Conservation (phyloP, 1,140 invertebrate genomes). For the Branchinecta lynchi region DNA sequence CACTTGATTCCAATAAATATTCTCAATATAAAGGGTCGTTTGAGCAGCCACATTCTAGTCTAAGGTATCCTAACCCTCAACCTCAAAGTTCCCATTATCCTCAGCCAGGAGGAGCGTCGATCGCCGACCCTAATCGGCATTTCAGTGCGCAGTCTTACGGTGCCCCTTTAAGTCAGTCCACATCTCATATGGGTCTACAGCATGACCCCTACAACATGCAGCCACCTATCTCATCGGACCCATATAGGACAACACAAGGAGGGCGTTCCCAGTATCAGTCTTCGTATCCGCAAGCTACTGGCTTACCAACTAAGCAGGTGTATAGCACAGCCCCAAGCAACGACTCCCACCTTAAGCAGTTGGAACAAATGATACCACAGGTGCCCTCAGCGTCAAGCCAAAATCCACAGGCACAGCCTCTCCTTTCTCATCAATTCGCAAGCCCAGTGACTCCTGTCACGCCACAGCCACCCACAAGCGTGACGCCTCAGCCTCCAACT, state of each 20-base stretch:
- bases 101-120: background rate
- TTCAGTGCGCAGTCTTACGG: background rate
- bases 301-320: background rate
- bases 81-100: background rate
- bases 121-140: background rate
- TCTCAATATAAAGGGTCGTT: background rate
- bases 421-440: background rate
- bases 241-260: background rate
- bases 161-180: background rate
- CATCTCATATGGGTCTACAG: background rate
- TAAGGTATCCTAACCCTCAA: conserved; percentile 7
- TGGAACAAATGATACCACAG: background rate
- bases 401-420: background rate
- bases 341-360: background rate
- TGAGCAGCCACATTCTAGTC: background rate
- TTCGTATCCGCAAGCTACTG: background rate
- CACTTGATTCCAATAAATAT: conserved; percentile 3
- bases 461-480: background rate
- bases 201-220: background rate
- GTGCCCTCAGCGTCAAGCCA: background rate
- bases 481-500: conserved; percentile 5
- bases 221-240: background rate
- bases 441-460: conserved; percentile 4
- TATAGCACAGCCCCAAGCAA: conserved; percentile 6
- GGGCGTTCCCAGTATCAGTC: background rate